Base-by-base conservation (phyloP, 2,113 vertebrate genomes). In the Nipponia nippon region DNA sequence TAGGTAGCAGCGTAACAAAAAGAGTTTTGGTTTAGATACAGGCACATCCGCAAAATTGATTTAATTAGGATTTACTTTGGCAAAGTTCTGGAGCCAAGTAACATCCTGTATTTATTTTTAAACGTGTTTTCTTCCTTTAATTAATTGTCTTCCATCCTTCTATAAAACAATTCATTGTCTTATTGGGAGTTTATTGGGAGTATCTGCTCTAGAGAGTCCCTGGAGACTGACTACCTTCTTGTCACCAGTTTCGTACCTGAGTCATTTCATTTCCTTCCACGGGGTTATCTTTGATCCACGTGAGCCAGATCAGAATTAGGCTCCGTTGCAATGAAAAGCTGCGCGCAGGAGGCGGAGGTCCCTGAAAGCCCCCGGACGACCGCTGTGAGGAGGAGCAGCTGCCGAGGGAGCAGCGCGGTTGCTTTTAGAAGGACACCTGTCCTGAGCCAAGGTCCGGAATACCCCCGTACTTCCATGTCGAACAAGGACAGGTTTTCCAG, bases 361-460 rank as follows among this genome's bases (percentile, higher is more conserved):
- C 36, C 56, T 9, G 36, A 30, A 22, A 40, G 34, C 16, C 26
- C 10, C 36, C 0, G 1, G 10, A 9, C 18, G 36, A 3, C 36
- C 17, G 0, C 1, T 4, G 58, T 21, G 40, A 36, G 52, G 49
- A 84, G 59, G 20, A 93, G 23, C 25, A 22, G 56, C 56, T 71
- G 69, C 46, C 16, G 0, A 3, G 13, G 50, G 15, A 66, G 62
- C 66, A 19, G 21, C 75, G 44, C 11, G 17, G 13, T 14, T 32
- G 23, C 42, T 70, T 36, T 18, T 15, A 23, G 81, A 52, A 65
- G 59, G 40, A 55, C 2, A 1, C 0, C 0, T 10, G 42, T 40
- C 67, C 59, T 13, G 14, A 66, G 34, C 52, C 47, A 18, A 62
- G 52, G 52, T 10, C 58, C 63, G 36, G n/a, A 36, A 47, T 7